Percentiles rank a stretch among this genome's conserved stretches.
Conservation (phyloP, 23 tunicate species). For the Oikopleura vanhoeffeni region DNA sequence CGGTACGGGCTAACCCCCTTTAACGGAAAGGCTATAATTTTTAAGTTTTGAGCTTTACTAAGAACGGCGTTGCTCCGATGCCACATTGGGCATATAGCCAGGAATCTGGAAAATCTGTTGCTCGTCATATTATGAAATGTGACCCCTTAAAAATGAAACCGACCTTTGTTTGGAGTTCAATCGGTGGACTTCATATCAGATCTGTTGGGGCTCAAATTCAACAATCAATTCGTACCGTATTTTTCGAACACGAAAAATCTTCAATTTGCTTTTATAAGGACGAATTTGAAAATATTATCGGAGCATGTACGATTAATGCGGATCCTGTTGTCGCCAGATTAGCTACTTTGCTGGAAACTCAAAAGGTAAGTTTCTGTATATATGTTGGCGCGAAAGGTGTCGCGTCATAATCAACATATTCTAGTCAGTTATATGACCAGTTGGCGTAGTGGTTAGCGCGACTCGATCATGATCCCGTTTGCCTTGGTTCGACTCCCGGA, state of each 20-base stretch:
- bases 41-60: not conserved
- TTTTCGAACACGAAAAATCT: not conserved
- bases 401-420: too few relatives aligned
- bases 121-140: not conserved
- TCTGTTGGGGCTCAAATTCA: not conserved
- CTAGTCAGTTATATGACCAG: too few relatives aligned
- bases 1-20: too few relatives aligned
- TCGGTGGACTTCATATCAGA: not conserved
- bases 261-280: not conserved
- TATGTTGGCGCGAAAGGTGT: too few relatives aligned
- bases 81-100: slow-evolving; percentile 5
- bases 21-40: too few relatives aligned
- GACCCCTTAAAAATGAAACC: not conserved
- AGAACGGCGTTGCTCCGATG: not conserved
- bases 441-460: too few relatives aligned
- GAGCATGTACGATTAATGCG: not conserved
- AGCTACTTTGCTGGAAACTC: not conserved
- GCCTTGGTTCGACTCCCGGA: too few relatives aligned
- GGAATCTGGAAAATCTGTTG: not conserved
- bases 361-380: too few relatives aligned
- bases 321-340: not conserved
- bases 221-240: not conserved
- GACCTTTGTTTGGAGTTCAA: slow-evolving; percentile 1
- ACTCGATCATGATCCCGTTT: too few relatives aligned
- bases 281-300: not conserved